Percentiles rank a stretch among this genome's conserved stretches.
Conservation (phyloP, 2,113 vertebrate genomes). For the Chionomys nivalis region DNA sequence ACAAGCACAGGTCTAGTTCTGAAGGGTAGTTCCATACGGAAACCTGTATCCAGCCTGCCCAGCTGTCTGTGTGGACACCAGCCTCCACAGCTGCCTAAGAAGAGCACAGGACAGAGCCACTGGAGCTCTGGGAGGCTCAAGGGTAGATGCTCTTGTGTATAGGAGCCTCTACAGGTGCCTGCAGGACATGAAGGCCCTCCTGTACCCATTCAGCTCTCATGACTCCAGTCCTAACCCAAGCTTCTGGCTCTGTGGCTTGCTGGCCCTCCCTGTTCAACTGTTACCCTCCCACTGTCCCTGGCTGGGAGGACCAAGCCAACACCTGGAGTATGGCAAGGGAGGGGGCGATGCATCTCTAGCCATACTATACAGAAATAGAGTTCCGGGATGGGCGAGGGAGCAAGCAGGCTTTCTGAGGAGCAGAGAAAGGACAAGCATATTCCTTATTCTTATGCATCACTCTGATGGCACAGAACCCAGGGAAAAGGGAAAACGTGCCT, state of each 20-base stretch:
- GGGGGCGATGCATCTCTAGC: constrained; percentile 62
- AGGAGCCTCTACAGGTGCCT: not conserved
- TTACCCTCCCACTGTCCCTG: constrained; percentile 69
- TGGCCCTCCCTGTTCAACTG: constrained; percentile 55
- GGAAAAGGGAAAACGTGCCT: not conserved
- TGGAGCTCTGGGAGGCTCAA: not conserved
- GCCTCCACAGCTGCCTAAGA: not conserved
- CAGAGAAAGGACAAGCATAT: not conserved
- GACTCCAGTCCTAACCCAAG: not conserved
- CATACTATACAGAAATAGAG: constrained; percentile 76
- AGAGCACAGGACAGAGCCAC: not conserved
- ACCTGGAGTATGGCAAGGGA: constrained; percentile 56
- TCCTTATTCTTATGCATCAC: constrained; percentile 23
- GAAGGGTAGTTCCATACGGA: not conserved
- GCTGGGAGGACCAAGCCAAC: constrained; percentile 2
- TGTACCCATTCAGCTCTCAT: not conserved
- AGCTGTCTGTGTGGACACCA: not conserved
- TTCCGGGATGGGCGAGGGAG: constrained; percentile 46
- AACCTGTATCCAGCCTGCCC: not conserved
- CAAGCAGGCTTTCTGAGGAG: constrained; percentile 21
- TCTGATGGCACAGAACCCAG: constrained; percentile 31
- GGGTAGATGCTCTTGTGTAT: not conserved
- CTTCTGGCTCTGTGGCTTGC: not conserved
- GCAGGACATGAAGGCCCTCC: not conserved
- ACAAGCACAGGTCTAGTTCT: not conserved